Base-by-base conservation (phyloP, 2,113 vertebrate species). In the Microcebus griseorufus region DNA sequence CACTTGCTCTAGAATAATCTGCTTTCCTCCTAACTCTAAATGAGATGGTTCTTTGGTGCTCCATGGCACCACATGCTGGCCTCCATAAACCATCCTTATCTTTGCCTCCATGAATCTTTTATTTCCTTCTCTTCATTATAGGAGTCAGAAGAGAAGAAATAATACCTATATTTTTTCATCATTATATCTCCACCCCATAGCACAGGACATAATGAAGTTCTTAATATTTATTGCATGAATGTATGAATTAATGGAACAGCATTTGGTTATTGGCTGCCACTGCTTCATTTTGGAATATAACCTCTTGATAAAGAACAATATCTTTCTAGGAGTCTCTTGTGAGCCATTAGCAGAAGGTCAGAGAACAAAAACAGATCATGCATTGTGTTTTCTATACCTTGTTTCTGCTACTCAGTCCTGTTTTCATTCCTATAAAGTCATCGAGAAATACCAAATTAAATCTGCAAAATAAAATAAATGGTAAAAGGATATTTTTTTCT, bases 21-120 rank as follows among this genome's bases (percentile, higher is more conserved):
- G 2, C 13, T 92, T 64, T 69, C 45, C 9, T 75, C 16, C 6
- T 22, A 16, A 16, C 6, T 51, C 14, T 75, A 14, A 85, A 32
- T 0, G 0, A 88, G 8, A 75, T 55, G 14, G n/a, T 14, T 3
- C 4, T 53, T 58, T 34, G 45, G 1, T 53, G 14, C 3, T 64
- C 37, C 13, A 25, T 9, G 10, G 29, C 7, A 69, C 32, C 32
- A 51, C 9, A 37, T 0, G 11, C 0, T 55, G 1, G 1, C 48
- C 7, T 17, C 10, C 16, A 42, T 20, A 78, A 88, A 51, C 6
- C 7, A 51, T 37, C 9, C 14, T 93, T 78, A 70, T 32, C n/a
- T 80, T 16, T 20, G 1, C 70, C 45, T 9, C 23, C 53, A 62
- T 9, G 5, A 25, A 64, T 64, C 34, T 81, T 42, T 42, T 23